phyloP scores from a whole-genome alignment of 1,140 invertebrate genomes.

The Papilio polyxenes region DNA sequence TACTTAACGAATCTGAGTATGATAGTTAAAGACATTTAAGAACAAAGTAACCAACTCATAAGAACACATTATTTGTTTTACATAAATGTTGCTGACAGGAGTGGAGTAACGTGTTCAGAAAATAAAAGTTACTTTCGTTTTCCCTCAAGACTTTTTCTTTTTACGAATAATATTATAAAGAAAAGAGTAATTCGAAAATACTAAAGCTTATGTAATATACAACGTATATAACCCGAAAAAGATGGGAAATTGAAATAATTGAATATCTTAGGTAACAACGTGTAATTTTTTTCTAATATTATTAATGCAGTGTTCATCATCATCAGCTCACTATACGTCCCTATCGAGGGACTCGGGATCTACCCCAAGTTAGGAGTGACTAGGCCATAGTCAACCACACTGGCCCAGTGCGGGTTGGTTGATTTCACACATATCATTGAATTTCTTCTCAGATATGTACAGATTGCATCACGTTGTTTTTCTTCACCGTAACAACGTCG shows the following conservation, averaged over 20 bases:
- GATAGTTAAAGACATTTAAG: not conserved
- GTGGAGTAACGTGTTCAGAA: conserved; percentile 16
- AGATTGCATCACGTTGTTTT: too few species aligned
- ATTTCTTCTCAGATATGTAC: too few species aligned
- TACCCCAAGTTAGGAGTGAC: too few species aligned
- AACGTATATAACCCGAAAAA: not conserved
- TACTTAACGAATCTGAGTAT: too few species aligned
- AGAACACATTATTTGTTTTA: conserved; percentile 4
- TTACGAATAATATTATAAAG: not conserved
- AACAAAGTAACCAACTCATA: not conserved
- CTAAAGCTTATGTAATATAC: not conserved
- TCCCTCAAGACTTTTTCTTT: conserved; percentile 4
- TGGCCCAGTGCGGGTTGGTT: too few species aligned
- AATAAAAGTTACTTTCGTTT: conserved; percentile 14
- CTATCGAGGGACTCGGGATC: too few species aligned
- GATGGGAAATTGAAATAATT: not conserved
- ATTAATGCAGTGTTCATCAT: too few species aligned
- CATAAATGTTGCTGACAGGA: conserved; percentile 13
- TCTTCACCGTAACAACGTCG: too few species aligned
- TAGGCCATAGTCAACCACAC: too few species aligned
- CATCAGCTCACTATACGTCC: too few species aligned
- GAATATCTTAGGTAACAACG: not conserved
- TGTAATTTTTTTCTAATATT: too few species aligned
- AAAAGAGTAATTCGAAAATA: not conserved
- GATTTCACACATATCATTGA: too few species aligned